These are phyloP conservation scores for Neuroterus valhalla DNA, from an alignment of 1,140 invertebrate genomes.

Conservation along the genomic window DNA sequence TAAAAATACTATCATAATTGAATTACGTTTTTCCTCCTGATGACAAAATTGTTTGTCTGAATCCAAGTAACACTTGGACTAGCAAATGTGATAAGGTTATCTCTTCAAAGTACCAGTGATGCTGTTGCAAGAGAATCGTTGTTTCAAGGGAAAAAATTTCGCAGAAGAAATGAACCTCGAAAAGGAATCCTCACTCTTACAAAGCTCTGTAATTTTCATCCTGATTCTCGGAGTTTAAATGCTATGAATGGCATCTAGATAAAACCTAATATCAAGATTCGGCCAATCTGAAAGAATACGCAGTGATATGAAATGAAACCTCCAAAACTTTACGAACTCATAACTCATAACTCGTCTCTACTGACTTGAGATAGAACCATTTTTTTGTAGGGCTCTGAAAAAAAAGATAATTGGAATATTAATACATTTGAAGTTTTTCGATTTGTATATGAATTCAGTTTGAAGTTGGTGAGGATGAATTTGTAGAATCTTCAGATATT, in stretches of 20 bases:
- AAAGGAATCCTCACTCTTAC: background rate
- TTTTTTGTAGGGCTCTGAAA: no score
- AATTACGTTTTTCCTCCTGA: background rate
- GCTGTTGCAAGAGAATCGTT: background rate
- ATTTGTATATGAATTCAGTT: no score
- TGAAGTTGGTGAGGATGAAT: no score
- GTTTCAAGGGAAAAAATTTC: background rate
- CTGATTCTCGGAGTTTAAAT: background rate
- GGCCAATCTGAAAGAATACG: background rate
- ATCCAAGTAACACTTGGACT: slow-evolving; percentile 1
- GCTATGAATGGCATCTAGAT: background rate
- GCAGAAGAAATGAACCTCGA: slow-evolving; percentile 4
- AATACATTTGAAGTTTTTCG: no score
- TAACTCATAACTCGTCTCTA: no score
- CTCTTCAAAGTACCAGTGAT: background rate
- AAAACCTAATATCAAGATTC: background rate
- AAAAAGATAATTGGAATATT: no score
- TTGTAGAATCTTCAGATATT: background rate
- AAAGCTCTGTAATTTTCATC: slow-evolving; percentile 6
- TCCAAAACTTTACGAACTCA: background rate
- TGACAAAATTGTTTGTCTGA: background rate
- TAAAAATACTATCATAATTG: no score
- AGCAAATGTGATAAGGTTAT: slow-evolving; percentile 3
- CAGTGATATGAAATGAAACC: background rate
- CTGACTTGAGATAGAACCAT: no score